Evolutionary conservation across 2,113 vertebrate genomes (phyloP), one percentile per base, ranked within the genome.

Genomic region (Eurystomus gularis): DNA sequence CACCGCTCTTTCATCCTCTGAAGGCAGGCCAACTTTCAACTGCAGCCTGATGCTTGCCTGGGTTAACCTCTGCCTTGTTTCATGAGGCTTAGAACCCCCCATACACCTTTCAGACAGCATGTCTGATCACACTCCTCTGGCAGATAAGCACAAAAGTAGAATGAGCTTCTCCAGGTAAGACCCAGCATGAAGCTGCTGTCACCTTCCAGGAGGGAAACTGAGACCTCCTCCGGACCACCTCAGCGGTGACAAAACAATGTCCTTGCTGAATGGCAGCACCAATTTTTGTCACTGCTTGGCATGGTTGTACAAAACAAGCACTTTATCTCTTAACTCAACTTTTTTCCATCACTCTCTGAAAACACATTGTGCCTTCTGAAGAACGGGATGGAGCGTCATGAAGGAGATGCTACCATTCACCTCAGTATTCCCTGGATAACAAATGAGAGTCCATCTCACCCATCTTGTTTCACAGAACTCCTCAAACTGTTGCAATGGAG

Each of bases 61-160:
- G 89, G 42, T 96, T 97, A 91, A 97, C 96, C 95, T 96, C 96
- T 86, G 77, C 69, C 21, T 88, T 78, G 68, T 95, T 97, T 96
- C 86, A 91, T 82, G 77, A 95, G 89, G 89, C 48, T 94, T 83
- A 86, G 83, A 96, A 96, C 64, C 82, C 75, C 91, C 88, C 58
- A 60, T 93, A 76, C 58, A 72, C 26, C 71, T 86, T 92, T 90
- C 75, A 92, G 73, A 93, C n/a, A 54, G 82, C 29, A 0, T 86
- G 90, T 90, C 90, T 97, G 85, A 94, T 96, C 90, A 77, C 75
- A 95, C 75, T 86, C 29, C 82, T 88, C 66, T 86, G 85, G 85
- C 85, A 92, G 85, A 94, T 93, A 95, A 82, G 71, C 44, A 85
- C 66, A 80, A 91, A 70, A 86, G 83, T 62, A 62, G 86, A 66